These are phyloP conservation scores for crab-eating macaque (Macaca fascicularis) DNA, from an alignment of 2,113 vertebrate species.

Conservation along the genomic window DNA sequence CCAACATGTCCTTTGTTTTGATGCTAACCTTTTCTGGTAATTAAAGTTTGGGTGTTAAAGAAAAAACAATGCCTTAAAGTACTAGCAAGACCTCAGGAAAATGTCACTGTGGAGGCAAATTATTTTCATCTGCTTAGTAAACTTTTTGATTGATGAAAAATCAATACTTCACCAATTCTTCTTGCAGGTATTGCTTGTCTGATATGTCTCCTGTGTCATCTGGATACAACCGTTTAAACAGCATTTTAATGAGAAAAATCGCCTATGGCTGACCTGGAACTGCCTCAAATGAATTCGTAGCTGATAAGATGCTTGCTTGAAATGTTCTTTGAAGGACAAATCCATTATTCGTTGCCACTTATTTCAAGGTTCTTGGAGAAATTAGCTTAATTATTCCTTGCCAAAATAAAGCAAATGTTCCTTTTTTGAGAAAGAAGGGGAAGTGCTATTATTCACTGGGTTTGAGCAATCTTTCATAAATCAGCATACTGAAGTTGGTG, in stretches of 20 bases:
- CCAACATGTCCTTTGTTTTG: constrained; percentile 9
- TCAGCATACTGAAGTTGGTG: constrained; percentile 37
- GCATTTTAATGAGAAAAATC: constrained; percentile 64
- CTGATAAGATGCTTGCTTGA: constrained; percentile 31
- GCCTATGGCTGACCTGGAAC: background rate
- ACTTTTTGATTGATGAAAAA: constrained; percentile 67
- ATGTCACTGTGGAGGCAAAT: constrained; percentile 46
- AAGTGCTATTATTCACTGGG: background rate
- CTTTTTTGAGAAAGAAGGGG: constrained; percentile 22
- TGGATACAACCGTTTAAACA: constrained; percentile 52
- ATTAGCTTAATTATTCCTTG: constrained; percentile 59
- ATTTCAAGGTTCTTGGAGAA: constrained; percentile 30
- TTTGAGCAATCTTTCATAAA: constrained; percentile 50
- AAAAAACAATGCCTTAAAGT: constrained; percentile 25
- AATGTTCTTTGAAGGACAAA: constrained; percentile 59
- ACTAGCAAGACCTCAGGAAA: constrained; percentile 54
- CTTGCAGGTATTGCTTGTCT: constrained; percentile 50
- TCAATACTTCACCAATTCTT: constrained; percentile 54
- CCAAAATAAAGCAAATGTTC: constrained; percentile 23
- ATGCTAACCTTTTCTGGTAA: constrained; percentile 37
- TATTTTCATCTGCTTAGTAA: constrained; percentile 57
- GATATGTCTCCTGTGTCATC: background rate
- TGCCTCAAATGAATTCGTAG: constrained; percentile 49
- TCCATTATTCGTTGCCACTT: constrained; percentile 63
- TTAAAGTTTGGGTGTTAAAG: constrained; percentile 49